These are phyloP conservation scores for Rhogogaster chlorosoma DNA, from an alignment of 2,888 invertebrate species.

Conservation along the genomic window DNA sequence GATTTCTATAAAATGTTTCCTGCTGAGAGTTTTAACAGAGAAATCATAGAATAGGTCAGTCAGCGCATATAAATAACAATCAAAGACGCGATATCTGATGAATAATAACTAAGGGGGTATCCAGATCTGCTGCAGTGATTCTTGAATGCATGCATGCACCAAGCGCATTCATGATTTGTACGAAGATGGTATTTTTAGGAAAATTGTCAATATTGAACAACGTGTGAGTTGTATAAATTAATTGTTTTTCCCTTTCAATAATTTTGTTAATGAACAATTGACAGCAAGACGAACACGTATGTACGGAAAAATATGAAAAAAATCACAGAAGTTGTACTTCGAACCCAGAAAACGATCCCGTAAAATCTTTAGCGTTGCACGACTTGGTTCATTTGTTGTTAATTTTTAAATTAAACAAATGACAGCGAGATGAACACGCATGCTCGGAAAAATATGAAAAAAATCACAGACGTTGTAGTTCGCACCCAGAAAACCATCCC, in stretches of 20 bases:
- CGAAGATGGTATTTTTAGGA: neutral
- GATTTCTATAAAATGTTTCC: neutral
- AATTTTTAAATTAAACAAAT: neutral
- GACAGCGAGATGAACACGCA: neutral
- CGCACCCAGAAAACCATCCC: neutral
- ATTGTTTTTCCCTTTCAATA: neutral
- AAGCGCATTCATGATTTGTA: neutral
- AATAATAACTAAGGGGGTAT: constrained; percentile 19
- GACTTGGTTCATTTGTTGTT: neutral
- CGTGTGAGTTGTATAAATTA: neutral
- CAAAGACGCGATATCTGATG: neutral
- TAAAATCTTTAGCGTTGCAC: neutral
- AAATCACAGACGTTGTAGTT: constrained; percentile 14
- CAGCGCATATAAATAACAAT: constrained; percentile 8
- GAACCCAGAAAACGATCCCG: neutral
- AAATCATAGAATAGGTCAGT: neutral
- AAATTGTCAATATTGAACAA: neutral
- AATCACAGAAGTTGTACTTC: neutral
- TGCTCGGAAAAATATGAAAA: neutral
- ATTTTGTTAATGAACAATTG: constrained; percentile 3
- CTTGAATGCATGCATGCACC: constrained; percentile 6
- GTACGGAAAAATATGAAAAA: neutral
- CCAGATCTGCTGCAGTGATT: constrained; percentile 10
- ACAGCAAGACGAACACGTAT: neutral
- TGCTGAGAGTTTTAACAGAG: neutral